Evolutionary conservation across 2,113 vertebrate genomes (phyloP).

Genomic region (Ia io): DNA sequence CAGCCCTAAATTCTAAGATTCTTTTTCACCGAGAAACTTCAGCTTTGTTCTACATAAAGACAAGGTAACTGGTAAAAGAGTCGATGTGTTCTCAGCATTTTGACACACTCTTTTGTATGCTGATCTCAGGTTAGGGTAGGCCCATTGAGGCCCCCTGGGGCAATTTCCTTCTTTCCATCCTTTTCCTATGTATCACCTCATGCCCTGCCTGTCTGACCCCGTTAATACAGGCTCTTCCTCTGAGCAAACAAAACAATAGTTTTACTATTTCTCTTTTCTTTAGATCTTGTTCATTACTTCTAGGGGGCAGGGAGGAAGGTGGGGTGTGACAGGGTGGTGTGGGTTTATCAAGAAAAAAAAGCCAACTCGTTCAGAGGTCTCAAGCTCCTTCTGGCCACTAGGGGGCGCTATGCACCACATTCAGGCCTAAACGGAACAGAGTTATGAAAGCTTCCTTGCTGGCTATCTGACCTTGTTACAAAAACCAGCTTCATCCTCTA

Average conservation of each 20-base stretch:
- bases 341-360: neutral
- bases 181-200: neutral
- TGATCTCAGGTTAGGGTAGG: neutral
- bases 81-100: neutral
- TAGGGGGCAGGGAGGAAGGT: neutral
- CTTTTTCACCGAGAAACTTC: neutral
- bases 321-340: neutral
- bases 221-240: neutral
- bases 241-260: neutral
- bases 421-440: neutral
- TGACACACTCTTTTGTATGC: neutral
- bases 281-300: neutral
- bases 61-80: neutral
- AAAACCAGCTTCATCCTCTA: neutral
- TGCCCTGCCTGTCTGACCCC: neutral
- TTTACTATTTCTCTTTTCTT: neutral
- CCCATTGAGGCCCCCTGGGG: no score
- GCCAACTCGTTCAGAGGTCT: neutral
- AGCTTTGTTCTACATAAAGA: neutral
- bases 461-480: neutral
- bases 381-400: neutral
- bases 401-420: neutral
- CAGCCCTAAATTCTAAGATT: neutral
- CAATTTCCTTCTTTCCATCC: neutral
- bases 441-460: rapidly evolving